A percentile compares a stretch with the other conserved stretches of the same genome.
phyloP scores from a whole-genome alignment of 2,888 invertebrate genomes.

The Athripsodes cinereus region DNA sequence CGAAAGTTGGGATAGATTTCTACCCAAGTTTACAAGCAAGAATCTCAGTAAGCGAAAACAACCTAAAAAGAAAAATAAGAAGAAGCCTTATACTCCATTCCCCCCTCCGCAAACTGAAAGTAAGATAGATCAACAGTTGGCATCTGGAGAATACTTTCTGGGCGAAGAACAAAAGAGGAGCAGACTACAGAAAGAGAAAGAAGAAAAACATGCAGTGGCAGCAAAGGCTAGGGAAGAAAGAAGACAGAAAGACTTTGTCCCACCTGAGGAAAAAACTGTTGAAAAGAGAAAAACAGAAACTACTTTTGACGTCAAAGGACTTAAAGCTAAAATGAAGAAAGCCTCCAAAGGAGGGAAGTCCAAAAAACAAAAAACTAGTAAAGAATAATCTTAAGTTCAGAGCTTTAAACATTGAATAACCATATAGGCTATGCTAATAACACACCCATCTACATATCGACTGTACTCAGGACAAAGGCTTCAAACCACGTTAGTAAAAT shows the following conservation, averaged over 20 bases:
- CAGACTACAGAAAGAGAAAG: slow-evolving; percentile 65
- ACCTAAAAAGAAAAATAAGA: slow-evolving; percentile 80
- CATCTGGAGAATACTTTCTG: slow-evolving; percentile 95
- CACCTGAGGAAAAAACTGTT: slow-evolving; percentile 60
- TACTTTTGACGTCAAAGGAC: slow-evolving; percentile 58
- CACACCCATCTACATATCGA: too few relatives aligned
- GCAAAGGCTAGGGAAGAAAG: slow-evolving; percentile 68
- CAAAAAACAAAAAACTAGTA: slow-evolving; percentile 15
- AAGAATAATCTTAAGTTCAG: too few relatives aligned
- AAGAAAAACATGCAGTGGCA: slow-evolving; percentile 70
- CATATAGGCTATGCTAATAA: too few relatives aligned
- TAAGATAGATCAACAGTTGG: slow-evolving; percentile 88
- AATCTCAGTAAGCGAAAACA: slow-evolving; percentile 85
- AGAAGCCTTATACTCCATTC: slow-evolving; percentile 95
- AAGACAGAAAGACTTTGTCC: slow-evolving; percentile 73
- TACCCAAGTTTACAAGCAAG: slow-evolving; percentile 88
- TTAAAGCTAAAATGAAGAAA: slow-evolving; percentile 74
- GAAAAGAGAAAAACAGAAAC: slow-evolving; percentile 32
- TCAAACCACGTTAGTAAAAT: too few relatives aligned
- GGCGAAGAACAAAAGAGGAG: slow-evolving; percentile 73
- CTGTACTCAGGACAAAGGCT: too few relatives aligned
- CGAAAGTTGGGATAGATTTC: slow-evolving; percentile 94
- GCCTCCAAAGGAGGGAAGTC: slow-evolving; percentile 44
- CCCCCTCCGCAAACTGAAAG: slow-evolving; percentile 91
- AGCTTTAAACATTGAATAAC: too few relatives aligned